Base-by-base conservation (phyloP, 2,888 invertebrate genomes). In the Tineola bisselliella region DNA sequence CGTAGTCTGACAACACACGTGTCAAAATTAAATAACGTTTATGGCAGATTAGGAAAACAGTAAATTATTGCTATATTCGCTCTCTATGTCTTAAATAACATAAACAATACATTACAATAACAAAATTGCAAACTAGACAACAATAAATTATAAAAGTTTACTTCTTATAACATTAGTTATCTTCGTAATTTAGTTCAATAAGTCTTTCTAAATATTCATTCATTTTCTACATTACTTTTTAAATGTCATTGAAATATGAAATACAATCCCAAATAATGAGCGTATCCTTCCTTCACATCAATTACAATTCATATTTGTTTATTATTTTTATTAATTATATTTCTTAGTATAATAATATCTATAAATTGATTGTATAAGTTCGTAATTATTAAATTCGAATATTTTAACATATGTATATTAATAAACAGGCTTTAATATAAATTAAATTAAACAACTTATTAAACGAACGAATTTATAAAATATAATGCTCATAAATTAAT, bases 361-460 rank as follows among this genome's bases (percentile, higher is more conserved):
- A 87, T 87, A 87, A 87, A 87, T 87, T 81, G 87, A 84, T 79
- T 87, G 87, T 87, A 87, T 87, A 87, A 87, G 87, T 87, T 87
- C 87, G 84, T 87, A 87, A 87, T 87, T 87, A 87, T 87, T 87
- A 87, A 87, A 87, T 87, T 87, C 87, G 87, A 87, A 87, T 87
- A 87, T 87, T 87, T 87, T 87, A 87, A 87, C 87, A 87, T 86
- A 87, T 87, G 84, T 87, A 87, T 87, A 86, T 87, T 87, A 87
- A 87, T 87, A 87, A 86, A 87, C 84, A 81, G 76, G 84, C 61
- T 84, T 84, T 84, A 86, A 86, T 84, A 83, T 83, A 76, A 73
- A 79, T 43, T 79, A 78, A 84, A 81, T 79, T 75, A 81, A 83
- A 77, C 70, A 74, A 80, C 78, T 67, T 72, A 71, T 71, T 66